Evolutionary conservation across 2,113 vertebrate genomes (phyloP).

Genomic region (Lates calcarifer): DNA sequence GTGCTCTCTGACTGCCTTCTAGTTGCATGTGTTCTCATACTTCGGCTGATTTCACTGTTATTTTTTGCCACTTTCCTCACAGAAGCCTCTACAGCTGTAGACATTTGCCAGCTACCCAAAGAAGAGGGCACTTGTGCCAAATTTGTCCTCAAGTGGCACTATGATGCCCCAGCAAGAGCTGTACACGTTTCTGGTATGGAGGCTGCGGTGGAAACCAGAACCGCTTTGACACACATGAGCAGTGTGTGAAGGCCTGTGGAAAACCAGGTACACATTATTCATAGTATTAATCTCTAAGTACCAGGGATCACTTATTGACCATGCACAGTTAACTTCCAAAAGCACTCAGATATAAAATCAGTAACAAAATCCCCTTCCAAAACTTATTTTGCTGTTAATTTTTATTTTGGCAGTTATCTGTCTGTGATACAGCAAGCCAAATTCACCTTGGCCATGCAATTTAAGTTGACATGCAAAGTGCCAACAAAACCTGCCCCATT

Average conservation of each 20-base stretch:
- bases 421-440: no score
- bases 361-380: not conserved
- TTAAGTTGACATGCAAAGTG: no score
- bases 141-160: constrained; percentile 92
- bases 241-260: constrained; percentile 90
- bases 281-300: not conserved
- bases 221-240: constrained; percentile 88
- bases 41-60: not conserved
- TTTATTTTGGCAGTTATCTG: not conserved
- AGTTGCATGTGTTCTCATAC: constrained; percentile 6
- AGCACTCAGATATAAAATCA: no score
- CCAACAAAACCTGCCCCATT: no score
- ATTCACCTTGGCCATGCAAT: no score
- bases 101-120: constrained; percentile 88
- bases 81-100: constrained; percentile 59
- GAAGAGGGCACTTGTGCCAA: constrained; percentile 89
- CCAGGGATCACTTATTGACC: not conserved
- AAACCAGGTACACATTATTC: constrained; percentile 81
- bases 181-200: constrained; percentile 94
- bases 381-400: not conserved
- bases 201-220: constrained; percentile 94
- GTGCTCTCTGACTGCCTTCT: not conserved
- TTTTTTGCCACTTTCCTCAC: constrained; percentile 4
- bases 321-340: not conserved
- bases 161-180: constrained; percentile 85